Evolutionary conservation across 2,888 invertebrate species (phyloP), one percentile per base, ranked within the genome.

Genomic region (Sisyra nigra): DNA sequence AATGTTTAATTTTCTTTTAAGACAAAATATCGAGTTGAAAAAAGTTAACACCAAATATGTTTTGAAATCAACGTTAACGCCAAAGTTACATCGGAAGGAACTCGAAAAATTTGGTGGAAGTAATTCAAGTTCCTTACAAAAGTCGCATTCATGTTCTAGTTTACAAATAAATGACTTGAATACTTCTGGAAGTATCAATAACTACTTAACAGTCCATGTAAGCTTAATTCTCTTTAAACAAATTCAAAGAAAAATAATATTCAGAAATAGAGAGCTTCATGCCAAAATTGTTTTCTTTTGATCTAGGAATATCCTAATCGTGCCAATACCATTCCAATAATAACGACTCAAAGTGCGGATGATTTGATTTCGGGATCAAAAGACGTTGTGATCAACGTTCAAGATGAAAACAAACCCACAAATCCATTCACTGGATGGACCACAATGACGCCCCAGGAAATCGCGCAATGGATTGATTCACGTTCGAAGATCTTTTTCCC

Each of bases 371-470:
- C 49, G 4, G 44, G 39, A 11, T 43, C 44, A 2, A 50, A 52
- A 10, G 49, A 50, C 38, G 40, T 37, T 24, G 43, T 45, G 40
- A 48, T 46, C 55, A 60, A 58, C 38, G 50, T 57, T 8, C 52
- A 56, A 13, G 60, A 59, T 18, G 52, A 60, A 24, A 58, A 59
- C 42, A 57, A 54, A 32, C 42, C 64, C 9, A 63, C 66, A 44
- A 62, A 57, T 4, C 63, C 61, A 32, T 59, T 62, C 47, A 67
- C 64, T 44, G 62, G 65, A 18, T 80, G 81, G 75, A 84, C 85
- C 39, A 84, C 84, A 10, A 81, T 87, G 77, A 86, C 87, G 2
- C 86, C 88, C 0, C 87, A 87, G 54, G 82, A 88, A 61, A 85
- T 88, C 44, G 82, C 88, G 48, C 80, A 78, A 42, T 88, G 87